phyloP scores from a whole-genome alignment of 2,888 invertebrate species.

The Eutolmus rufibarbis region DNA sequence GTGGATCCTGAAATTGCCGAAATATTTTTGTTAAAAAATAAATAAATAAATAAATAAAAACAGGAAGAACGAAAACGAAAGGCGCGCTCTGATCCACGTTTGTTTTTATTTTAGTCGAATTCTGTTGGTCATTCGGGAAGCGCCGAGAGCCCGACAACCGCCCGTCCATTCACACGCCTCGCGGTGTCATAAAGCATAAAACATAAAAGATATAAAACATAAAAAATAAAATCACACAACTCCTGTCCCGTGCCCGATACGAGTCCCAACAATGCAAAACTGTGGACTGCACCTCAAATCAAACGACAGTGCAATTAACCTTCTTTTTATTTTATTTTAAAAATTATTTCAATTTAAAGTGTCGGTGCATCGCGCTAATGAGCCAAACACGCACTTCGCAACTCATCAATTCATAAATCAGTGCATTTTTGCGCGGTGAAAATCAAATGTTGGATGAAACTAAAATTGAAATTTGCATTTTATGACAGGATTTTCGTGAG shows the following conservation, averaged over 20 bases:
- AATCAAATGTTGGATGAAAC: not conserved
- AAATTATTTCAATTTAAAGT: not conserved
- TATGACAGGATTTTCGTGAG: slow-evolving; percentile 4
- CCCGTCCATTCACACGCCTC: not conserved
- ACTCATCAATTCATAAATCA: not conserved
- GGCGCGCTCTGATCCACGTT: not conserved
- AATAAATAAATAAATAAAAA: not conserved
- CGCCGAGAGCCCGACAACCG: not conserved
- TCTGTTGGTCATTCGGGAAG: slow-evolving; percentile 16
- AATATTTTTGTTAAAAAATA: not conserved
- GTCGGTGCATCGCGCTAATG: not conserved
- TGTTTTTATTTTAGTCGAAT: slow-evolving; percentile 40
- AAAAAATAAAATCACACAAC: not conserved
- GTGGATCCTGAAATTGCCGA: not conserved
- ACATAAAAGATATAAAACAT: not conserved
- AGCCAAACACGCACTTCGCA: not conserved
- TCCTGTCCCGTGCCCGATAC: not conserved
- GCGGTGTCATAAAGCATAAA: slow-evolving; percentile 6
- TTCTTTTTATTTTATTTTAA: not conserved
- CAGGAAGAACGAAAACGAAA: not conserved
- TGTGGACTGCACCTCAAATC: not conserved
- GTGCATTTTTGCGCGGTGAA: not conserved
- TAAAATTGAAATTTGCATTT: not conserved
- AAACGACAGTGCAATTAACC: not conserved
- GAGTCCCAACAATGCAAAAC: too few species aligned